Base-by-base conservation (phyloP, 2,888 invertebrate species). In the Selenia dentaria region DNA sequence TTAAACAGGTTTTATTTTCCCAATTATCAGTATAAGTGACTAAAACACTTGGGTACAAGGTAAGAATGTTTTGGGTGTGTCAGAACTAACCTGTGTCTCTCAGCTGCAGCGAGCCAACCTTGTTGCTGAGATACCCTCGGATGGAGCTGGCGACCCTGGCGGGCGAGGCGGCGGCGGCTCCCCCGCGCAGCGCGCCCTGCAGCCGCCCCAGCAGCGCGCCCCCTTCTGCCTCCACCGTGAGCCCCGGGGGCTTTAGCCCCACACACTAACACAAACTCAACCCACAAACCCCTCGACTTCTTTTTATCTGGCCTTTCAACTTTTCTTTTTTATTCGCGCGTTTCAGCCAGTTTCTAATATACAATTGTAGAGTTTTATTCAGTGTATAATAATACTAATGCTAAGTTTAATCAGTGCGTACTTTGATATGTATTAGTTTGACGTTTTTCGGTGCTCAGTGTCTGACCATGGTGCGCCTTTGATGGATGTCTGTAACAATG, bases 61-160 rank as follows among this genome's bases (percentile, higher is more conserved):
- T n/a, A n/a, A n/a, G 22, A 2, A 8, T 22, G 20, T 20, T 6
- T 0, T 8, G 8, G 22, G 8, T 22, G 22, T 22, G 22, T 22
- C 8, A 16, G 8, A 12, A 64, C 93, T 92, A 67, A 95, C 95
- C 95, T 94, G 95, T 93, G 74, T 95, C 95, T 73, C 93, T 92
- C 37, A 93, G 92, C 85, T 94, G 92, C 78, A 93, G 91, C 75
- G 93, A 92, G 81, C 93, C 90, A 81, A 94, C 92, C 72, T 93
- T 92, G 83, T 92, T 93, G 74, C 93, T 90, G 65, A 95, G 92
- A 91, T 93, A 94, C 70, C 95, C 95, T 77, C 93, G 92, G 83
- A 95, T 93, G 86, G 94, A 94, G 87, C 92, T 93, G 79, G 95
- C 94, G 74, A 94, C 94, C 68, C 94, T 92, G 79, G 93, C 92